These are phyloP conservation scores for Rhagonycha fulva DNA, from an alignment of 2,888 invertebrate species.

Conservation along the genomic window DNA sequence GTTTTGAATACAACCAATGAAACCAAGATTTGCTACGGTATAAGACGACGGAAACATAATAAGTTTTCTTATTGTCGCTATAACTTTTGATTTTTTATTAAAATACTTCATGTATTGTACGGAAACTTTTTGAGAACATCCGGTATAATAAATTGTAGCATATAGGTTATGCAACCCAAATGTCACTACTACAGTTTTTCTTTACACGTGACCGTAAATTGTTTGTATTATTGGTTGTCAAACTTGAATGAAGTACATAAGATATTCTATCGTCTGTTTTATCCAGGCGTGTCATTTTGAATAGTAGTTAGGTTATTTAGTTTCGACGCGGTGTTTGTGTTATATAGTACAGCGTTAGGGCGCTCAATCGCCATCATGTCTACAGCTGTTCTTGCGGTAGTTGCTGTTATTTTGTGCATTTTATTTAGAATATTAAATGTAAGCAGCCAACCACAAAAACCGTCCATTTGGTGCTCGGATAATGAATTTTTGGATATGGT, in stretches of 20 bases:
- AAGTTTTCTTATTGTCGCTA: too few relatives aligned
- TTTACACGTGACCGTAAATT: not conserved
- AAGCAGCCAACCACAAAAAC: constrained; percentile 80
- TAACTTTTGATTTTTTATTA: too few relatives aligned
- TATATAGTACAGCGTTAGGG: constrained; percentile 35
- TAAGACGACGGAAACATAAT: too few relatives aligned
- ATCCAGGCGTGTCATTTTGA: constrained; percentile 12
- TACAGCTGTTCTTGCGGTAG: constrained; percentile 77
- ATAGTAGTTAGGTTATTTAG: constrained; percentile 9
- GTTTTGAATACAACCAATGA: too few relatives aligned
- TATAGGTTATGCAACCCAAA: constrained; percentile 5
- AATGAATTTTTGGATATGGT: constrained; percentile 76
- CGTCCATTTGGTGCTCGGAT: constrained; percentile 77
- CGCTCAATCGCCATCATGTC: constrained; percentile 64
- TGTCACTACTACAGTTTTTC: not conserved
- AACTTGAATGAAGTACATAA: constrained; percentile 6
- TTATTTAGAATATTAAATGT: constrained; percentile 84
- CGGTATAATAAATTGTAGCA: not conserved
- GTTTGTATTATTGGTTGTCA: constrained; percentile 5
- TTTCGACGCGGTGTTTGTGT: constrained; percentile 31
- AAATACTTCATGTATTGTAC: too few relatives aligned
- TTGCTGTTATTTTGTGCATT: constrained; percentile 82
- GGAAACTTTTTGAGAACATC: not conserved
- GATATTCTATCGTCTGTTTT: not conserved
- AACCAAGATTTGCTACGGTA: too few relatives aligned